Base-by-base conservation (phyloP, 2,113 vertebrate species). In the Phodopus roborovskii region DNA sequence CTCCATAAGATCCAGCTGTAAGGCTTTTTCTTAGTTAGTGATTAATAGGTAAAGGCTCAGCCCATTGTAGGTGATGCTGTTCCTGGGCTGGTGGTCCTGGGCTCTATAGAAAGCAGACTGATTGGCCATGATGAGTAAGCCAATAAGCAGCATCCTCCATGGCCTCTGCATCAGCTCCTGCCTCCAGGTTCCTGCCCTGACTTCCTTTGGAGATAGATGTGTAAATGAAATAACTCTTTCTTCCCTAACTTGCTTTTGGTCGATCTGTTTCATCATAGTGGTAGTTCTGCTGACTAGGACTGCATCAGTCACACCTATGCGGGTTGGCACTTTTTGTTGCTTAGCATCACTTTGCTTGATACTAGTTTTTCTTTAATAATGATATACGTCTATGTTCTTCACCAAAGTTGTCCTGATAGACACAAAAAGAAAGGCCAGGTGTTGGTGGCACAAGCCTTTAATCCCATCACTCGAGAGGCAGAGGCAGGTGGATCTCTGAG, bases 281-380 rank as follows among this genome's bases (percentile, higher is more conserved):
- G 7, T 83, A 42, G 81, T 17, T 1, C 8, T 13, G 22, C n/a
- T 28, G 13, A 42, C 56, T 17, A 83, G 81, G 53, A 13, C 79
- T n/a, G 56, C n/a, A 60, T 60, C 10, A 39, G 50, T 94, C 42
- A 48, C 87, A 68, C 79, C 82, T 92, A 85, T 77, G 88, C 60
- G 58, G 66, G n/a, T 56, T 56, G 53, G 82, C 60, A 11, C 95
- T 92, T 81, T 83, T 95, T 36, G 68, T 89, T 93, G 45, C 93
- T 88, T 94, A 88, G 58, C 89, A 50, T 92, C 90, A 82, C 88
- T 74, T 93, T 96, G 83, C 82, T 82, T 92, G 64, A 97, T 88
- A 50, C 66, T 70, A 24, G 83, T 95, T 36, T 36, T 94, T 77
- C 96, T 96, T 92, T 91, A 92, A 94, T 88, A 92, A 94, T 88